Percentiles rank a stretch among this genome's conserved stretches.
Conservation (phyloP, 2,888 invertebrate species). For the Cheilosia vernalis region DNA sequence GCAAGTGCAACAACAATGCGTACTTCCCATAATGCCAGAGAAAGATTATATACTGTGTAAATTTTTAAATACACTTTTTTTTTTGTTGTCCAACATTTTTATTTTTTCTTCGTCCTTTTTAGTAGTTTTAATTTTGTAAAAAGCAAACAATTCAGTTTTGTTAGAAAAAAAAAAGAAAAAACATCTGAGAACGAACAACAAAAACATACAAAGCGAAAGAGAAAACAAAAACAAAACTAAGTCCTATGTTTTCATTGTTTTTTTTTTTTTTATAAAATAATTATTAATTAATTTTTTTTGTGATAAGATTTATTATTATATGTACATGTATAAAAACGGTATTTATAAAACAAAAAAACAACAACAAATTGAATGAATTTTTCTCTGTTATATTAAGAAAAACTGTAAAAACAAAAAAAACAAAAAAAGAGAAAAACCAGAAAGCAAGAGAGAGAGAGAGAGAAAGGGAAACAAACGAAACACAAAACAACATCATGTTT, state of each 20-base stretch:
- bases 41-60: constrained; percentile 66
- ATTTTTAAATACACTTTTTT: constrained; percentile 64
- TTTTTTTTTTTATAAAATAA: constrained; percentile 67
- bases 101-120: constrained; percentile 56
- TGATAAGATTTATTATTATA: constrained; percentile 74
- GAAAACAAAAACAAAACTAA: constrained; percentile 40
- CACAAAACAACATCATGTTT: constrained; percentile 62
- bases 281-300: constrained; percentile 72
- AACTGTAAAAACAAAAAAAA: constrained; percentile 61
- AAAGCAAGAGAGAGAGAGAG: constrained; percentile 40
- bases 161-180: constrained; percentile 47
- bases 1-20: constrained; percentile 56
- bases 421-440: constrained; percentile 34
- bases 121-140: constrained; percentile 71
- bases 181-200: constrained; percentile 60
- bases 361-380: constrained; percentile 60
- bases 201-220: constrained; percentile 65
- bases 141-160: constrained; percentile 67
- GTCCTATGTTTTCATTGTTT: constrained; percentile 69
- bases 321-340: constrained; percentile 73
- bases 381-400: constrained; percentile 74
- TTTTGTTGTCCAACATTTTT: constrained; percentile 61
- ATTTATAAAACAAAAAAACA: constrained; percentile 67
- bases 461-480: constrained; percentile 51
- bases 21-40: constrained; percentile 64